A percentile compares a stretch with the other conserved stretches of the same genome.
These are phyloP conservation scores for Rhabdophis nuchalis DNA, from an alignment of 2,797 vertebrate species.

Conservation along the genomic window DNA sequence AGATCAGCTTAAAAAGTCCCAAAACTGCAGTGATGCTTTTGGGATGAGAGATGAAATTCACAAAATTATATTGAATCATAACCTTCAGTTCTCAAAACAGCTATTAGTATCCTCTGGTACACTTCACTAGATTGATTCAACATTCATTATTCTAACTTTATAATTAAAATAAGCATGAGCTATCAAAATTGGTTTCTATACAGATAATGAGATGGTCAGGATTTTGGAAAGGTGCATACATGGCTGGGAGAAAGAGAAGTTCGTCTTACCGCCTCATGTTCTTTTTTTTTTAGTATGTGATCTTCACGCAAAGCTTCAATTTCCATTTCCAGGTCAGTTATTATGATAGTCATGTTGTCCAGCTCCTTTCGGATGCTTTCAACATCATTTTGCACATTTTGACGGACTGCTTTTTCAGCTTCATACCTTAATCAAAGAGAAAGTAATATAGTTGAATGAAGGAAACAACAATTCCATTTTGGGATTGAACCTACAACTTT, in stretches of 20 bases:
- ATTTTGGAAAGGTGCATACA: neutral
- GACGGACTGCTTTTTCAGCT: constrained; percentile 69
- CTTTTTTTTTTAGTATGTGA: constrained; percentile 76
- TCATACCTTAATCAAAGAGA: constrained; percentile 65
- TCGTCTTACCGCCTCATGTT: constrained; percentile 71
- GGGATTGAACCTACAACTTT: neutral
- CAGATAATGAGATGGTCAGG: neutral
- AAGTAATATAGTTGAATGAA: neutral
- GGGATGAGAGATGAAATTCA: no score
- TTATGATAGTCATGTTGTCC: constrained; percentile 75
- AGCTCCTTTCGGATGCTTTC: constrained; percentile 74
- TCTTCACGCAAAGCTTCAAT: constrained; percentile 75
- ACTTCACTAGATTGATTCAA: neutral
- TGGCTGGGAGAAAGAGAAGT: neutral
- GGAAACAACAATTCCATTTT: neutral
- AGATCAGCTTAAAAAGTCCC: neutral
- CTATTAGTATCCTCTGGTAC: neutral
- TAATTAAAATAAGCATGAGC: neutral
- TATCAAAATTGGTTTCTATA: neutral
- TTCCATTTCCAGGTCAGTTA: constrained; percentile 77
- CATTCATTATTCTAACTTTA: neutral
- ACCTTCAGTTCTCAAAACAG: neutral
- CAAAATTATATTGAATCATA: neutral
- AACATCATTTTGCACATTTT: constrained; percentile 71
- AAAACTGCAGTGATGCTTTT: neutral